Conservation (phyloP, 2,113 vertebrate genomes). For the Psilopsiagon aurifrons region DNA sequence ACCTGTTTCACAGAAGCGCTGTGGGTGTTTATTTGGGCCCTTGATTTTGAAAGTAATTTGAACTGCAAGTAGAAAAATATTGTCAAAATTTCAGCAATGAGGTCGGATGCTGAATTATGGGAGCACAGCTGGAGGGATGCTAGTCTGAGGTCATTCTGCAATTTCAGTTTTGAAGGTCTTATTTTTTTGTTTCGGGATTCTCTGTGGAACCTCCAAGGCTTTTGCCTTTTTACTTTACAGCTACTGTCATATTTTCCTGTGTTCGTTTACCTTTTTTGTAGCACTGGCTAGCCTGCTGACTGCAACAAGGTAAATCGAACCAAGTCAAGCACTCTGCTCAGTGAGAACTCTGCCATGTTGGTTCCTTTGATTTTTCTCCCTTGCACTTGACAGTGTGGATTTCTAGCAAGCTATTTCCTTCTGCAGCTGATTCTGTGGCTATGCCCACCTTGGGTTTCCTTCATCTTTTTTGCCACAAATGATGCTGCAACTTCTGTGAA, state of each 20-base stretch:
- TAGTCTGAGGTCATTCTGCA: neutral
- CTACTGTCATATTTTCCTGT: rapidly evolving
- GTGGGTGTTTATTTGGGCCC: neutral
- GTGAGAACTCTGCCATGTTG: rapidly evolving
- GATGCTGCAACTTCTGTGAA: neutral
- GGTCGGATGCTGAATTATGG: neutral
- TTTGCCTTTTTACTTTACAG: neutral
- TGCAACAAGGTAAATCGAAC: rapidly evolving
- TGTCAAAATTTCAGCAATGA: neutral
- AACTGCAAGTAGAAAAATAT: neutral
- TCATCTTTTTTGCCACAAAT: neutral
- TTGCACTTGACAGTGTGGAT: neutral
- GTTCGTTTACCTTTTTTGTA: neutral
- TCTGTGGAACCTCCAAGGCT: rapidly evolving
- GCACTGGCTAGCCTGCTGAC: neutral
- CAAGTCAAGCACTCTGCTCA: neutral
- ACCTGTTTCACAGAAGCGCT: neutral
- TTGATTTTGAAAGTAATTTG: neutral
- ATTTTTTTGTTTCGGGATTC: neutral
- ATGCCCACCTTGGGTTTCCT: neutral
- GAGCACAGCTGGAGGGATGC: neutral
- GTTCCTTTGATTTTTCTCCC: neutral
- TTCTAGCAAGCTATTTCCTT: neutral
- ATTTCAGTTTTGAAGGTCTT: neutral
- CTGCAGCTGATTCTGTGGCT: neutral